Conservation (phyloP, 2,888 invertebrate genomes). For the Lobophora halterata region DNA sequence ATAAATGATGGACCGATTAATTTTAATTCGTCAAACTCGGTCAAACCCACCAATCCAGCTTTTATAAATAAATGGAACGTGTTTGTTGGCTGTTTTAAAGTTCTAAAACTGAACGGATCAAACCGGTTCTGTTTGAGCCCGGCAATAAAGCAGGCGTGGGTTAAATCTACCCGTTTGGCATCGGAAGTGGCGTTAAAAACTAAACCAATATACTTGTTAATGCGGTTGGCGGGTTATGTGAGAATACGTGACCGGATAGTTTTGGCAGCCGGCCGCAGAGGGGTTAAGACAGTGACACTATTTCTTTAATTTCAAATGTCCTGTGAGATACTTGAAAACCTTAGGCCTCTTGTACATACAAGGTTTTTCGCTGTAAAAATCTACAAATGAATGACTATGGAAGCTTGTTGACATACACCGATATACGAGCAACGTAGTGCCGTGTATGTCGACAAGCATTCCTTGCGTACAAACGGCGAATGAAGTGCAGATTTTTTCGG, state of each 20-base stretch:
- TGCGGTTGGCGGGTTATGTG: slow-evolving; percentile 61
- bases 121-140: slow-evolving; percentile 20
- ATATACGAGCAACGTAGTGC: no score
- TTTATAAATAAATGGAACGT: slow-evolving; percentile 18
- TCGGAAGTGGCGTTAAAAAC: slow-evolving; percentile 60
- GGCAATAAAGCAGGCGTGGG: slow-evolving; percentile 53
- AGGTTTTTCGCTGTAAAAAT: no score
- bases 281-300: slow-evolving; percentile 34
- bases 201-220: slow-evolving; percentile 73
- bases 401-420: no score
- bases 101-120: slow-evolving; percentile 26
- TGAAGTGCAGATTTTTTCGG: no score
- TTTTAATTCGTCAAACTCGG: slow-evolving; percentile 22
- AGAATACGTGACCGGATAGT: slow-evolving; percentile 55
- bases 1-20: no score
- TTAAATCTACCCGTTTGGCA: slow-evolving; percentile 61
- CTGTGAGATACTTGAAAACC: slow-evolving; percentile 9
- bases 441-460: no score
- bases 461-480: no score
- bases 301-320: slow-evolving; percentile 18
- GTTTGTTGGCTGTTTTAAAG: slow-evolving; percentile 25
- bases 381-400: no score
- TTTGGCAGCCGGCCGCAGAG: slow-evolving; percentile 55
- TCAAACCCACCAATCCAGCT: slow-evolving; percentile 15
- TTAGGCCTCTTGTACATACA: no score